Percentiles rank a stretch among this genome's conserved stretches.
Evolutionary conservation across 1,140 invertebrate species (phyloP).

Genomic region (Nomia melanderi): DNA sequence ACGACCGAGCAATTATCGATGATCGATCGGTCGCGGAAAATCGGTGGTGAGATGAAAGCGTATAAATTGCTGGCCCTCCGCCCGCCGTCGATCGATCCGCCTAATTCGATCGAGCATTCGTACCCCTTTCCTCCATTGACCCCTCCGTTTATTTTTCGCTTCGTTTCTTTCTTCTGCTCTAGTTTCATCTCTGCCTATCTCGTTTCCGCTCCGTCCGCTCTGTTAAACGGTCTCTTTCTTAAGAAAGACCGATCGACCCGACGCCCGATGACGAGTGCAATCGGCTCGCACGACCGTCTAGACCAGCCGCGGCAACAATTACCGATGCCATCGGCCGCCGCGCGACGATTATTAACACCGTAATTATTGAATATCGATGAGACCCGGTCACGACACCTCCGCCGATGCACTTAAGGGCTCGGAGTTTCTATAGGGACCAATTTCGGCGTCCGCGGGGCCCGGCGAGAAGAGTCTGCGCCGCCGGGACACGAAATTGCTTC

Average conservation of each 20-base stretch:
- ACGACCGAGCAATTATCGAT: constrained; percentile 44
- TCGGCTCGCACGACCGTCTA: neutral
- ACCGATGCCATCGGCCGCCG: neutral
- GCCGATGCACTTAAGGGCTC: too few species aligned
- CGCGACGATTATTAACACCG: neutral
- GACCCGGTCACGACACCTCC: too few species aligned
- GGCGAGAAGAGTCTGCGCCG: too few species aligned
- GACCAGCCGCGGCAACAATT: too few species aligned
- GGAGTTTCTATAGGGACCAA: too few species aligned
- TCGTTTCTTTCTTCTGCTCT: neutral
- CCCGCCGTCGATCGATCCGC: constrained; percentile 13
- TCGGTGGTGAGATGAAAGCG: neutral
- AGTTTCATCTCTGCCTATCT: too few species aligned
- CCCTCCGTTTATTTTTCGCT: too few species aligned
- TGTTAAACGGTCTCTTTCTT: constrained; percentile 2
- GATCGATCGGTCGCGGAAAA: constrained; percentile 35
- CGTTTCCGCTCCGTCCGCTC: too few species aligned
- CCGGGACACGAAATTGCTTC: neutral
- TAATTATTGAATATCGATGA: constrained; percentile 18
- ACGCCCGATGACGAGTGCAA: neutral
- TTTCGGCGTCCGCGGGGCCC: too few species aligned
- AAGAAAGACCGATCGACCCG: neutral
- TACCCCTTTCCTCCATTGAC: neutral
- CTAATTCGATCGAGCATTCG: constrained; percentile 12
- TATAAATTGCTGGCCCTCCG: neutral